Conservation (phyloP, 64 coral and sea anemone genomes). For the Platygyra sinensis region DNA sequence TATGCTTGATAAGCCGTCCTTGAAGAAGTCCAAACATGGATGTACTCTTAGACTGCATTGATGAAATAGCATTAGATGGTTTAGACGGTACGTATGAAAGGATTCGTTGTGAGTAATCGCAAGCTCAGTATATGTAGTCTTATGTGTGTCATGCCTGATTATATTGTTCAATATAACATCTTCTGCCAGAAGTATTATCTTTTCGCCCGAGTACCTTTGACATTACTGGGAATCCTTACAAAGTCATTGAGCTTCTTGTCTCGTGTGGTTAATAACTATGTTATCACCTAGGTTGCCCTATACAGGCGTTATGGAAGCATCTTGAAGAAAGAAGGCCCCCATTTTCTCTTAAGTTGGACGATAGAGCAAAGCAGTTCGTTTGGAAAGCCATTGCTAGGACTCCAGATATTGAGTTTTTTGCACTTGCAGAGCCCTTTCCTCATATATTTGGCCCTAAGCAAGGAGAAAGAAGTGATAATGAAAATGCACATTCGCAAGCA, state of each 20-base stretch:
- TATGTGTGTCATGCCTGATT: too few relatives aligned
- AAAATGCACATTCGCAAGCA: background rate
- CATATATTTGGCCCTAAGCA: slow-evolving; percentile 39
- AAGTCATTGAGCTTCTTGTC: too few relatives aligned
- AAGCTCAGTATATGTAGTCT: too few relatives aligned
- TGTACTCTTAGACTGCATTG: slow-evolving; percentile 53
- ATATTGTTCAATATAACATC: too few relatives aligned
- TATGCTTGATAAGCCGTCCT: too few relatives aligned
- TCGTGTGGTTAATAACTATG: too few relatives aligned
- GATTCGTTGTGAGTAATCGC: background rate
- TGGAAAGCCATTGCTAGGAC: slow-evolving; percentile 72
- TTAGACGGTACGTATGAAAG: slow-evolving; percentile 56
- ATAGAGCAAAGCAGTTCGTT: slow-evolving; percentile 54
- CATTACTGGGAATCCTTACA: too few relatives aligned
- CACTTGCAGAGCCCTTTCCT: slow-evolving; percentile 26
- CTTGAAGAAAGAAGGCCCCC: slow-evolving; percentile 52
- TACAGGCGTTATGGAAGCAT: slow-evolving; percentile 70
- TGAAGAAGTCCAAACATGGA: slow-evolving; percentile 61
- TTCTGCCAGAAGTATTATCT: too few relatives aligned
- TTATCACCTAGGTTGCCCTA: slow-evolving; percentile 55
- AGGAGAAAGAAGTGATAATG: background rate
- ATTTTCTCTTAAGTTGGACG: slow-evolving; percentile 67
- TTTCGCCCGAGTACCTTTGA: too few relatives aligned
- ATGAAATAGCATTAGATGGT: slow-evolving; percentile 92
- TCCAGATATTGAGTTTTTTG: slow-evolving; percentile 71